Evolutionary conservation across 2,888 invertebrate species (phyloP).

Genomic region (Melinaea marsaeus): DNA sequence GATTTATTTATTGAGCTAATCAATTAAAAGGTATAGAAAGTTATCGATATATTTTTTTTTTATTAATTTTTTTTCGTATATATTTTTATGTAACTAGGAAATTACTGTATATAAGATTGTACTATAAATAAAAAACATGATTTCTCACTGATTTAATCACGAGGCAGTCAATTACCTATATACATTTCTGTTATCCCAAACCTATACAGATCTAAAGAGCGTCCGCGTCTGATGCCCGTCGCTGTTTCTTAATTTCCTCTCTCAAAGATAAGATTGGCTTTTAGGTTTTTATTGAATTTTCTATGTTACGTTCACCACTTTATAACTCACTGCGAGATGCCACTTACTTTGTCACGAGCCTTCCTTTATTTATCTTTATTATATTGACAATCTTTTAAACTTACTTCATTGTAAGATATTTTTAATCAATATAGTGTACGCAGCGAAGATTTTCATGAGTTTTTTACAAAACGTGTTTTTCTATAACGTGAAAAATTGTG

Average conservation of each 20-base stretch:
- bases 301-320: constrained; percentile 65
- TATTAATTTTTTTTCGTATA: no score
- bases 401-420: not conserved
- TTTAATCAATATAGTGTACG: not conserved
- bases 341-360: constrained; percentile 25
- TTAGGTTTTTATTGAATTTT: constrained; percentile 79
- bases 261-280: constrained; percentile 76
- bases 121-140: no score
- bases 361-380: constrained; percentile 18
- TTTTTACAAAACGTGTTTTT: no score
- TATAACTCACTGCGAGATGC: constrained; percentile 51
- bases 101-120: no score
- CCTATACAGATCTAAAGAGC: constrained; percentile 71
- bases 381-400: not conserved
- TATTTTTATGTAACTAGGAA: no score
- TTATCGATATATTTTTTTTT: no score
- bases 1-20: no score
- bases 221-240: constrained; percentile 75
- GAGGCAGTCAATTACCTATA: constrained; percentile 20
- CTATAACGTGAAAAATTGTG: no score
- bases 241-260: constrained; percentile 78
- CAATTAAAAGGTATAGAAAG: no score
- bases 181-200: constrained; percentile 35
- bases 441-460: no score
- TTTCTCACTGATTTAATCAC: no score